Conservation (phyloP, 1,140 invertebrate species). For the Cydia splendana region DNA sequence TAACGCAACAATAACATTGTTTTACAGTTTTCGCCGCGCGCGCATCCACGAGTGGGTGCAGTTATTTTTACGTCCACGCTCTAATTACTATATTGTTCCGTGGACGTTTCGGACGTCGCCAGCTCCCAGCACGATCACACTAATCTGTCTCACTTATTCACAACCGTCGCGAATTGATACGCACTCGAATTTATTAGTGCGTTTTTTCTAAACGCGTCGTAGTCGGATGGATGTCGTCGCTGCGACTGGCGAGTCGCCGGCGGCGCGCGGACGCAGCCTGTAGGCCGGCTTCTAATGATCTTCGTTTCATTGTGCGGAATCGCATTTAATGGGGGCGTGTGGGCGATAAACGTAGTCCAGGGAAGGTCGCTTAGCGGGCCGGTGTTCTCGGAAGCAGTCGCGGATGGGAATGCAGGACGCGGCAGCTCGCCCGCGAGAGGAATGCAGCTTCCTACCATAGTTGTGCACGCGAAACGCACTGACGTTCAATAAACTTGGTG, state of each 20-base stretch:
- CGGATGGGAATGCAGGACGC: slow-evolving; percentile 67
- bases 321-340: slow-evolving; percentile 56
- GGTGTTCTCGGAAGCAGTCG: slow-evolving; percentile 61
- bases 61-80: slow-evolving; percentile 44
- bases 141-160: slow-evolving; percentile 52
- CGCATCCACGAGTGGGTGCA: slow-evolving; percentile 36
- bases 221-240: slow-evolving; percentile 61
- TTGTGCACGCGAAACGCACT: neutral
- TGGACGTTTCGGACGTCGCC: slow-evolving; percentile 41
- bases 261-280: slow-evolving; percentile 37
- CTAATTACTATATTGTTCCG: slow-evolving; percentile 49
- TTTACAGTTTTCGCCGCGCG: slow-evolving; percentile 15
- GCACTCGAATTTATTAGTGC: slow-evolving; percentile 29
- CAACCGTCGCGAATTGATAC: slow-evolving; percentile 52
- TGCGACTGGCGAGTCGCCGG: slow-evolving; percentile 52
- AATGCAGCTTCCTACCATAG: slow-evolving; percentile 41
- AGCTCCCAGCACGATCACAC: slow-evolving; percentile 48
- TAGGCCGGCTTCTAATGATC: slow-evolving; percentile 59
- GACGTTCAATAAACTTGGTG: neutral
- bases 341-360: slow-evolving; percentile 54
- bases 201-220: slow-evolving; percentile 45
- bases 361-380: slow-evolving; percentile 61
- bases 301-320: slow-evolving; percentile 55
- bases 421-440: slow-evolving; percentile 41
- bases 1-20: slow-evolving; percentile 11